Evolutionary conservation across 2,113 vertebrate species (phyloP).

Genomic region (Lycaon pictus): DNA sequence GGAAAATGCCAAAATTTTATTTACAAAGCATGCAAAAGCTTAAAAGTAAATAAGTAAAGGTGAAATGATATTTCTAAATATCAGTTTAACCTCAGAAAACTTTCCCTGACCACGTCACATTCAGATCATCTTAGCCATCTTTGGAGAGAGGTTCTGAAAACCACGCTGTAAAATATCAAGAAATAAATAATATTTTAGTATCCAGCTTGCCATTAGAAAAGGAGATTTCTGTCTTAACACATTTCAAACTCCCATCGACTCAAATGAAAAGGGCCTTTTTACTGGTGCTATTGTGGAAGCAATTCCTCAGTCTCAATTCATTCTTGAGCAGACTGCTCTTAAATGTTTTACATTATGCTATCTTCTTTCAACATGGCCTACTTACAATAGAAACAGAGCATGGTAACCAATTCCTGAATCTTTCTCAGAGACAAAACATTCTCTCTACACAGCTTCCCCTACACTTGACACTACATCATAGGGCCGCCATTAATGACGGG

Average conservation of each 20-base stretch:
- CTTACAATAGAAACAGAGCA: slow-evolving; percentile 53
- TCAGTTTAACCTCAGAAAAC: slow-evolving; percentile 71
- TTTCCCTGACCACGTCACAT: slow-evolving; percentile 67
- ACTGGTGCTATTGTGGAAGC: slow-evolving; percentile 57
- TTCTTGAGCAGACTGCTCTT: slow-evolving; percentile 52
- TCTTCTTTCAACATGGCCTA: slow-evolving; percentile 55
- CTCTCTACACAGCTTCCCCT: slow-evolving; percentile 19
- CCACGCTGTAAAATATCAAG: slow-evolving; percentile 41
- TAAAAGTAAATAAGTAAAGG: slow-evolving; percentile 45
- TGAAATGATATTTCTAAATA: slow-evolving; percentile 61
- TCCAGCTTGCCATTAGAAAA: slow-evolving; percentile 61
- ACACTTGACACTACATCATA: slow-evolving; percentile 1
- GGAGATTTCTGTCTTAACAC: slow-evolving; percentile 58
- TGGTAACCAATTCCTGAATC: slow-evolving; percentile 53
- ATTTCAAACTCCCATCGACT: slow-evolving; percentile 61
- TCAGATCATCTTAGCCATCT: slow-evolving; percentile 71
- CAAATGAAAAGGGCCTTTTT: slow-evolving; percentile 66
- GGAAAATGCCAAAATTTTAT: slow-evolving; percentile 39
- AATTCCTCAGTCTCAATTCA: slow-evolving; percentile 59
- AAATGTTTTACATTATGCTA: slow-evolving; percentile 63
- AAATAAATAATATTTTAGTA: slow-evolving; percentile 72
- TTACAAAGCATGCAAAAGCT: slow-evolving; percentile 48
- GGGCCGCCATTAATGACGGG: background rate
- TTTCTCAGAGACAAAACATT: slow-evolving; percentile 66
- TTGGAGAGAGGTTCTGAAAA: slow-evolving; percentile 72